Percentiles rank a stretch among this genome's conserved stretches.
These are phyloP conservation scores for Lepas anatifera DNA, from an alignment of 2,888 invertebrate genomes.

Conservation along the genomic window DNA sequence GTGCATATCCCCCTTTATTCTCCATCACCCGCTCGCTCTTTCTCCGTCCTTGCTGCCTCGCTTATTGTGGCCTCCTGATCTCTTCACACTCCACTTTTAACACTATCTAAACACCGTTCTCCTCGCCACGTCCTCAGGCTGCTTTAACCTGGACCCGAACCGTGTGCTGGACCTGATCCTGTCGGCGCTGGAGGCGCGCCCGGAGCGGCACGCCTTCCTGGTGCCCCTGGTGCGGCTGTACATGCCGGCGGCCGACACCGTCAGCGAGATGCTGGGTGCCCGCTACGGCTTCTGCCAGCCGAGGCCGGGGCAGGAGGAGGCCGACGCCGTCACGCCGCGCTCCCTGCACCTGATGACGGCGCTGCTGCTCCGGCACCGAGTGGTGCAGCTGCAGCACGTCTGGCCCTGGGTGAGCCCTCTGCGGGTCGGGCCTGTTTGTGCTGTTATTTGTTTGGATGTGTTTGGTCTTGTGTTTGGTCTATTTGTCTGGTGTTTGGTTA, in stretches of 20 bases:
- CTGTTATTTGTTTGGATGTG: no score
- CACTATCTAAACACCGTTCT: no score
- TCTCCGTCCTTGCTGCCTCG: background rate
- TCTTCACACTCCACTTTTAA: no score
- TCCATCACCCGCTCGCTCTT: no score
- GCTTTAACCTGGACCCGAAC: constrained; percentile 98
- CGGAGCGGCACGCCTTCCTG: constrained; percentile 42
- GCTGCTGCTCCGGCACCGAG: constrained; percentile 69
- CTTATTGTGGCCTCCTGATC: background rate
- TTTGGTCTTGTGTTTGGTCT: no score
- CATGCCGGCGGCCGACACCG: constrained; percentile 67
- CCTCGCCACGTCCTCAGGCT: constrained; percentile 50
- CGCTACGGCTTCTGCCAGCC: constrained; percentile 52
- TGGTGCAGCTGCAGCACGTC: constrained; percentile 75
- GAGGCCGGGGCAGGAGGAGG: background rate
- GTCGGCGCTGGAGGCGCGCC: constrained; percentile 87
- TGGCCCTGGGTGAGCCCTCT: constrained; percentile 66
- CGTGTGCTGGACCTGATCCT: constrained; percentile 89
- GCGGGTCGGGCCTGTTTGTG: constrained; percentile 11
- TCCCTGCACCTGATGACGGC: constrained; percentile 83
- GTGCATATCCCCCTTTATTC: no score
- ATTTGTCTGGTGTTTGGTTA: no score
- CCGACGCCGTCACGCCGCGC: constrained; percentile 47
- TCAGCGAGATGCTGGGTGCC: constrained; percentile 90
- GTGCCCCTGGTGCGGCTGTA: constrained; percentile 67